Evolutionary conservation across 2,888 invertebrate species (phyloP).

Genomic region (Cheilosia vulpina): DNA sequence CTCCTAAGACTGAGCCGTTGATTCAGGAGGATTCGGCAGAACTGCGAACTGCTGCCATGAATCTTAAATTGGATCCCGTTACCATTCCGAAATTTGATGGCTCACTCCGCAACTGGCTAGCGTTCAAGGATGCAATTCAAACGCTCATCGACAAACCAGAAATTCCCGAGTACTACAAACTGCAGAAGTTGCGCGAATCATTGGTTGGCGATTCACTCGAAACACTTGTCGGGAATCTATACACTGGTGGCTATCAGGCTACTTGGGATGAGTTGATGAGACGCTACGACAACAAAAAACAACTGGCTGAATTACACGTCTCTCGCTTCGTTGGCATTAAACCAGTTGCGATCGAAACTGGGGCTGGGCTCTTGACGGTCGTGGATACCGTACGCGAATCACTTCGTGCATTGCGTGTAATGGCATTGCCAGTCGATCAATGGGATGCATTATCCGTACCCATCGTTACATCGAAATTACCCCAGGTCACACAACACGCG

Average conservation of each 20-base stretch:
- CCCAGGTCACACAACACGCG: not conserved
- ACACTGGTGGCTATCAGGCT: slow-evolving; percentile 22
- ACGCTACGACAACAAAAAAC: slow-evolving; percentile 15
- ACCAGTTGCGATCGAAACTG: not conserved
- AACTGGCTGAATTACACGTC: slow-evolving; percentile 6
- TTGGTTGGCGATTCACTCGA: slow-evolving; percentile 8
- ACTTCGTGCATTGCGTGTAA: not conserved
- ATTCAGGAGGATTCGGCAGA: not conserved
- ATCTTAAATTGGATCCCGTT: slow-evolving; percentile 15
- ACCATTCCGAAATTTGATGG: slow-evolving; percentile 19
- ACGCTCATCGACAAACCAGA: slow-evolving; percentile 13
- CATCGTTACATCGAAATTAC: not conserved
- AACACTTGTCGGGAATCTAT: slow-evolving; percentile 14
- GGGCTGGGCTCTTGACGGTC: not conserved
- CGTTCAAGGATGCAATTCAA: slow-evolving; percentile 10
- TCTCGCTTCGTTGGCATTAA: slow-evolving; percentile 8
- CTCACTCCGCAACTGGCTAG: slow-evolving; percentile 22
- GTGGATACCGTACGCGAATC: not conserved
- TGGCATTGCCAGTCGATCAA: not conserved
- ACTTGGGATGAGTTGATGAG: slow-evolving; percentile 1
- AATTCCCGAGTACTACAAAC: slow-evolving; percentile 14
- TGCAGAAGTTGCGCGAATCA: slow-evolving; percentile 11
- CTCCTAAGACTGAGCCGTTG: not conserved
- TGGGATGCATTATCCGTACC: too few relatives aligned
- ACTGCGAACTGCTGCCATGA: slow-evolving; percentile 6